Evolutionary conservation across 1,140 invertebrate genomes (phyloP), one percentile per base, ranked within the genome.

Genomic region (Archegozetes longisetosus): DNA sequence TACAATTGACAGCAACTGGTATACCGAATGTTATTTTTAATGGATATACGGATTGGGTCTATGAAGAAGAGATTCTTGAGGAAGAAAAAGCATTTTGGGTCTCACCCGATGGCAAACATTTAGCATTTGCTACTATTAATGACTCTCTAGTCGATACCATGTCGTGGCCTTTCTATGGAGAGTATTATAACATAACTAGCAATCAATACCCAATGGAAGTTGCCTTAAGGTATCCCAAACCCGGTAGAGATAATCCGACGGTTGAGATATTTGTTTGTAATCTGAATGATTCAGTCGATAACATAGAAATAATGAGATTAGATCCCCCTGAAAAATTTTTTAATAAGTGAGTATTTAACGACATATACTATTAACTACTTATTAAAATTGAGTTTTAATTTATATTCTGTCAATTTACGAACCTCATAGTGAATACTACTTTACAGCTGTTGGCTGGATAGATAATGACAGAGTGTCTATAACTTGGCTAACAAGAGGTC

Each of bases 11-110:
- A 12, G 48, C 49, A 17, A 55, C 53, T 17, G 59, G 58, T 57
- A 61, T 57, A 0, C 53, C 61, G 22, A 59, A 64, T 17, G 58
- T 65, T 17, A 69, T 75, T 51, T 74, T 68, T 61, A 75, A 75
- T 64, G 74, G 73, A 9, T 63, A 75, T 26, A 71, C 72, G 20
- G 73, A 75, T 64, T 75, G 73, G 74, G 58, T 55, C 57, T 61
- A 67, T 68, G 22, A 68, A 72, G 73, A 73, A 61, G 73, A 75
- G 59, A 67, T 75, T 26, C 61, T 75, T 12, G 59, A 60, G 6
- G 61, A 64, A 46, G 68, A 71, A 54, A 64, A 70, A 40, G 73
- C 73, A 6, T 22, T 73, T 9, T 74, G 72, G 72, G 73, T 71
- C 67, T 71, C 72, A 6, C 65, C 68, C 6, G 25, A 52, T 22